phyloP scores from a whole-genome alignment of 2,888 invertebrate species.

The Melieria omissa region DNA sequence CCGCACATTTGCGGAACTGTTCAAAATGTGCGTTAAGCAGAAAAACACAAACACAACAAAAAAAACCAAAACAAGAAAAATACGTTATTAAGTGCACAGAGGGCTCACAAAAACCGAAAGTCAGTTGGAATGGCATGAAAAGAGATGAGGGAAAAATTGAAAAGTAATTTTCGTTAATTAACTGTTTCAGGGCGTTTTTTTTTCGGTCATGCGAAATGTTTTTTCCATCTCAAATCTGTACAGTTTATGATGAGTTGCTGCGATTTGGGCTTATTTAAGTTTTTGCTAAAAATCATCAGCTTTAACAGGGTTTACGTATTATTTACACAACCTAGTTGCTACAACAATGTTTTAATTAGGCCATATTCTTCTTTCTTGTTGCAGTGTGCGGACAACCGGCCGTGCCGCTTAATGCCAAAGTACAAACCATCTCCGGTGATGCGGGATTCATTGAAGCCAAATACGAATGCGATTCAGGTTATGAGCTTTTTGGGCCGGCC shows the following conservation, averaged over 20 bases:
- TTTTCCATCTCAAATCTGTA: background rate
- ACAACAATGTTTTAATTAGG: constrained; percentile 6
- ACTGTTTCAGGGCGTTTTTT: constrained; percentile 7
- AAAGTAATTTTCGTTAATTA: constrained; percentile 26
- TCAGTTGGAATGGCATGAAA: background rate
- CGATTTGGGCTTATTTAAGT: constrained; percentile 8
- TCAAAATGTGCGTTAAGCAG: background rate
- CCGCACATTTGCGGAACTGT: background rate
- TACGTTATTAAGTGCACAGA: background rate
- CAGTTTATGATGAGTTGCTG: background rate
- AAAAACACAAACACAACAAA: background rate
- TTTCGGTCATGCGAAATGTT: background rate
- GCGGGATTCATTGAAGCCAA: constrained; percentile 74
- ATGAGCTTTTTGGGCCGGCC: constrained; percentile 85
- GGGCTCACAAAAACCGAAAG: background rate
- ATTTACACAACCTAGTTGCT: background rate
- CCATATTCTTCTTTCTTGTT: constrained; percentile 30
- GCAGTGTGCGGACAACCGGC: constrained; percentile 83
- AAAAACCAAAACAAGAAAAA: background rate
- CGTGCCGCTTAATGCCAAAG: constrained; percentile 84
- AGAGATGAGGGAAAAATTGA: background rate
- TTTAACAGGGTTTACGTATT: background rate
- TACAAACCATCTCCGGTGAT: constrained; percentile 68
- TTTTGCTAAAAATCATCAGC: background rate
- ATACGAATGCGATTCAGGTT: constrained; percentile 88